Conservation (phyloP, 2,888 invertebrate species). For the Achlya flavicornis region DNA sequence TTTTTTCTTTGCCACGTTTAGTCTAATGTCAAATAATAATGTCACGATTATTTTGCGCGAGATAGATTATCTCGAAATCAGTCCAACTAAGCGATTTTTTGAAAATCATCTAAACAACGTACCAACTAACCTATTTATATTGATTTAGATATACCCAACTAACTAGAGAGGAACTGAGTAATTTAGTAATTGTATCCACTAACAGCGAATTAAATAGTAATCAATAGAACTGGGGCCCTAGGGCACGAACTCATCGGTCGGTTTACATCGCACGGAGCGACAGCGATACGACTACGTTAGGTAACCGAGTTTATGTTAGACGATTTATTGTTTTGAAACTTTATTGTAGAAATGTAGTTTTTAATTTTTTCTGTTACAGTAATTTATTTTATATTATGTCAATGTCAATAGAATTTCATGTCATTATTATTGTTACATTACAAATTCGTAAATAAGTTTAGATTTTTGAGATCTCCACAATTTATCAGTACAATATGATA, state of each 20-base stretch:
- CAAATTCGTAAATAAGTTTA: no score
- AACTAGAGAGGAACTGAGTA: conserved; percentile 73
- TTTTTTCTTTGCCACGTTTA: background rate
- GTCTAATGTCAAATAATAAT: background rate
- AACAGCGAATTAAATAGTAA: conserved; percentile 81
- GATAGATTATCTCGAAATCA: no score
- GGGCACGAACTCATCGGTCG: conserved; percentile 41
- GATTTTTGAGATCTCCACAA: no score
- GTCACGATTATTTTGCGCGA: no score
- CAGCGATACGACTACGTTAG: conserved; percentile 14
- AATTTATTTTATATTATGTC: no score
- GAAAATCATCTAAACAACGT: background rate
- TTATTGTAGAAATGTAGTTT: background rate
- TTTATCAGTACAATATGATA: no score
- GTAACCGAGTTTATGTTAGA: background rate
- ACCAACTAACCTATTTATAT: background rate
- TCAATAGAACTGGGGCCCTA: conserved; percentile 75
- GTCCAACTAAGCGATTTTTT: background rate
- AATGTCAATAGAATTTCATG: no score
- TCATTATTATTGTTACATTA: no score
- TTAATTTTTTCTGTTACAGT: background rate
- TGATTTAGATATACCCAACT: conserved; percentile 18
- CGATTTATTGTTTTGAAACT: background rate
- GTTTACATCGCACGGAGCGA: conserved; percentile 47
- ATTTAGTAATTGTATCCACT: conserved; percentile 83